phyloP scores from a whole-genome alignment of 2,888 invertebrate genomes.

The Spisula subtruncata region DNA sequence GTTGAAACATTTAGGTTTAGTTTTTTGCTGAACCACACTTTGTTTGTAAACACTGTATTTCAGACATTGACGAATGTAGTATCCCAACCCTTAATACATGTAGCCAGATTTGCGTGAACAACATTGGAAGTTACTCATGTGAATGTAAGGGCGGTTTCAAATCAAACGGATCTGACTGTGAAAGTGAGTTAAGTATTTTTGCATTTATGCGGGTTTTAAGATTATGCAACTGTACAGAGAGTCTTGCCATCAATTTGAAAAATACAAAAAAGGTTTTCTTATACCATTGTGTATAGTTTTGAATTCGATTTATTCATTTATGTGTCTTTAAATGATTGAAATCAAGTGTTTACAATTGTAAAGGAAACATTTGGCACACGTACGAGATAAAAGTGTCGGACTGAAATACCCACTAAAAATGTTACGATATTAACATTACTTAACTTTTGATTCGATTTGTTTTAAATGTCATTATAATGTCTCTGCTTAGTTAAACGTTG shows the following conservation, averaged over 20 bases:
- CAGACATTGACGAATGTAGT: conserved; percentile 77
- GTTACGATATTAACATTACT: too few relatives aligned
- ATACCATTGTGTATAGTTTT: too few relatives aligned
- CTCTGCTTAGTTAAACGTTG: too few relatives aligned
- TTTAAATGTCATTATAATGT: too few relatives aligned
- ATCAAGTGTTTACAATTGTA: background rate
- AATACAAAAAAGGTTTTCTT: background rate
- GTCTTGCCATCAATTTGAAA: too few relatives aligned
- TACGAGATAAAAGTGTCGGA: background rate
- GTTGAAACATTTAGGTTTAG: too few relatives aligned
- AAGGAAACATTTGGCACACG: background rate
- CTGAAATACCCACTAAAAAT: too few relatives aligned
- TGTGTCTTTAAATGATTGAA: background rate
- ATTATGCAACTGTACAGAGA: background rate
- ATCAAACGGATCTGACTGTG: background rate
- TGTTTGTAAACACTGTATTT: background rate
- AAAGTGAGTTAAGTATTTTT: background rate
- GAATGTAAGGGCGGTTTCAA: conserved; percentile 89
- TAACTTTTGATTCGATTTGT: too few relatives aligned
- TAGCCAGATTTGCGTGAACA: conserved; percentile 75
- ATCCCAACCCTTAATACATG: conserved; percentile 73
- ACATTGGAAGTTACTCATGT: conserved; percentile 89
- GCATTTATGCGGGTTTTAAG: background rate
- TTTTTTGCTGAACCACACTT: too few relatives aligned
- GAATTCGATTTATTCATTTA: background rate